Evolutionary conservation across 2,888 invertebrate species (phyloP).

Genomic region (Cataglyphis rosenhaueri): DNA sequence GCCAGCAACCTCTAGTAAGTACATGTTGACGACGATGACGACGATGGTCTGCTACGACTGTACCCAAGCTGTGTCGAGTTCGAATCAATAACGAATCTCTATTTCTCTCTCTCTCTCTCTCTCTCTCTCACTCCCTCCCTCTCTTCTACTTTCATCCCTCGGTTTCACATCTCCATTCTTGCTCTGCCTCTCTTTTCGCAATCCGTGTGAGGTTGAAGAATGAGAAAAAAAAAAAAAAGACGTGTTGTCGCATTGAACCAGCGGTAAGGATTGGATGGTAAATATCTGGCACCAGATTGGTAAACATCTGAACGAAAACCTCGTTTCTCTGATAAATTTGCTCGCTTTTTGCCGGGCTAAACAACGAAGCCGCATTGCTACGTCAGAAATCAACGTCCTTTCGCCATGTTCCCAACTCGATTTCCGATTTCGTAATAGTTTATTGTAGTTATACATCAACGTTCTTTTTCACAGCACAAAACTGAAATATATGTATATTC

Average conservation of each 20-base stretch:
- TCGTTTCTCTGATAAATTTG: conserved; percentile 6
- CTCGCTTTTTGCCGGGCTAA: conserved; percentile 5
- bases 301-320: conserved; percentile 28
- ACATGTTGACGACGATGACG: conserved; percentile 62
- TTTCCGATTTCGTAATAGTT: conserved; percentile 17
- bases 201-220: conserved; percentile 32
- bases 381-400: conserved; percentile 35
- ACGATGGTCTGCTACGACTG: conserved; percentile 62
- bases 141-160: conserved; percentile 18
- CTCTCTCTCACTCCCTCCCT: conserved; percentile 25
- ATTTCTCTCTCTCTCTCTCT: conserved; percentile 51
- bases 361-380: neutral
- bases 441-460: neutral
- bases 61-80: conserved; percentile 73
- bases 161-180: conserved; percentile 35
- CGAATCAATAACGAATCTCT: conserved; percentile 77
- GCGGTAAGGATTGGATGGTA: conserved; percentile 36
- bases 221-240: conserved; percentile 6
- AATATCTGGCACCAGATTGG: conserved; percentile 27
- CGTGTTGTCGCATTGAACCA: neutral
- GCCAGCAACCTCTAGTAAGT: conserved; percentile 36
- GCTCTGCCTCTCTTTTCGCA: conserved; percentile 51
- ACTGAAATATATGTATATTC: neutral
- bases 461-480: neutral
- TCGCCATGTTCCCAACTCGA: conserved; percentile 22